phyloP scores from a whole-genome alignment of 2,797 vertebrate species.

The Crenichthys baileyi region DNA sequence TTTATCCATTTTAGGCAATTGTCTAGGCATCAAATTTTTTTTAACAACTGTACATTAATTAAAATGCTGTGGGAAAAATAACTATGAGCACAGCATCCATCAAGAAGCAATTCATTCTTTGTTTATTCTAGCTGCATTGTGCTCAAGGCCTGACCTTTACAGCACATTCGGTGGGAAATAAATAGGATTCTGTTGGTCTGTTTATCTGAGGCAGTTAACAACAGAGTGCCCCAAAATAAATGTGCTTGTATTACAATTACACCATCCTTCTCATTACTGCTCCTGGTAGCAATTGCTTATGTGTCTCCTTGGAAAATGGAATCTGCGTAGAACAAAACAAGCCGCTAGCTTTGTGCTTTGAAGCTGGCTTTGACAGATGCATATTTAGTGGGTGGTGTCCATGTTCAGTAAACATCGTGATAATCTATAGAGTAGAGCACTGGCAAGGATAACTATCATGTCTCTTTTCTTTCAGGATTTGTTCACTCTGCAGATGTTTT shows the following conservation, averaged over 20 bases:
- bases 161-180: slow-evolving; percentile 41
- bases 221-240: slow-evolving; percentile 47
- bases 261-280: slow-evolving; percentile 38
- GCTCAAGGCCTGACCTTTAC: slow-evolving; percentile 57
- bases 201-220: slow-evolving; percentile 51
- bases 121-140: slow-evolving; percentile 41
- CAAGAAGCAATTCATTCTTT: slow-evolving; percentile 40
- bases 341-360: slow-evolving; percentile 12
- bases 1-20: neutral
- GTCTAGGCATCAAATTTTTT: slow-evolving; percentile 1
- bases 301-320: slow-evolving; percentile 24
- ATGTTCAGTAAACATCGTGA: slow-evolving; percentile 19
- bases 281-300: slow-evolving; percentile 19
- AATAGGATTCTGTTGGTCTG: slow-evolving; percentile 36
- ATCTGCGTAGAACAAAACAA: slow-evolving; percentile 18
- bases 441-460: neutral
- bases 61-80: slow-evolving; percentile 14
- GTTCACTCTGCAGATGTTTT: slow-evolving; percentile 7
- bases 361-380: slow-evolving; percentile 24
- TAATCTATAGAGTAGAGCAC: slow-evolving; percentile 12
- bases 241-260: slow-evolving; percentile 51
- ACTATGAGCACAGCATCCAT: slow-evolving; percentile 18
- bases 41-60: slow-evolving; percentile 22
- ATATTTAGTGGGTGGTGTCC: slow-evolving; percentile 14
- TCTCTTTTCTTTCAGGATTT: neutral